phyloP scores from a whole-genome alignment of 2,797 vertebrate genomes.

The Tiaroga cobitis region DNA sequence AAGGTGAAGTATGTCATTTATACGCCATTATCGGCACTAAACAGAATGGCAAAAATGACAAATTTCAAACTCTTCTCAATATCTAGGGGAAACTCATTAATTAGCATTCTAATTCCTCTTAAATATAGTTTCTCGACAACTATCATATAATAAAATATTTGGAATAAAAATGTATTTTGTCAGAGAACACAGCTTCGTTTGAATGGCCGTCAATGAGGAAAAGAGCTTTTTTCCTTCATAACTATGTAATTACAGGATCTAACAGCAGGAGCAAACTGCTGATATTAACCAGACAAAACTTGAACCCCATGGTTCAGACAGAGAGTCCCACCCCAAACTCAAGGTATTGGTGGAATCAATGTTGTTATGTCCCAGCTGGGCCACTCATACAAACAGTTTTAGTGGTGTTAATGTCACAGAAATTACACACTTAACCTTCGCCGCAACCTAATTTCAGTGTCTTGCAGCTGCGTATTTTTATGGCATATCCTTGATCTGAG shows the following conservation, averaged over 20 bases:
- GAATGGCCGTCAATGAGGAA: background rate
- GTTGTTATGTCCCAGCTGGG: background rate
- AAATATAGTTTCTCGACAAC: background rate
- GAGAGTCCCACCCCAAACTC: background rate
- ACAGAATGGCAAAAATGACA: background rate
- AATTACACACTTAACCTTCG: background rate
- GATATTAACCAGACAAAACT: background rate
- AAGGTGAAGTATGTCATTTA: constrained; percentile 15
- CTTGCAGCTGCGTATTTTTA: background rate
- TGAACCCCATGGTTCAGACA: background rate
- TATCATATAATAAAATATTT: constrained; percentile 1
- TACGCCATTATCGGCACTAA: background rate
- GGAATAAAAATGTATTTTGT: background rate
- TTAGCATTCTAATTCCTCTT: background rate
- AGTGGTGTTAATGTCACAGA: background rate
- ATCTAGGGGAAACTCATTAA: background rate
- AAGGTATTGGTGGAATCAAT: background rate
- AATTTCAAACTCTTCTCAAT: background rate
- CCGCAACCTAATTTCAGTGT: background rate
- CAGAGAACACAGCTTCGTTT: background rate
- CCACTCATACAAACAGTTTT: background rate
- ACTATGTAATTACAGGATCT: background rate
- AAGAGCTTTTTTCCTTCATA: background rate
- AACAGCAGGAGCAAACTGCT: background rate
- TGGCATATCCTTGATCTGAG: constrained; percentile 37